Percentiles rank a stretch among this genome's conserved stretches.
These are phyloP conservation scores for Blera fallax DNA, from an alignment of 2,888 invertebrate species.

Conservation along the genomic window DNA sequence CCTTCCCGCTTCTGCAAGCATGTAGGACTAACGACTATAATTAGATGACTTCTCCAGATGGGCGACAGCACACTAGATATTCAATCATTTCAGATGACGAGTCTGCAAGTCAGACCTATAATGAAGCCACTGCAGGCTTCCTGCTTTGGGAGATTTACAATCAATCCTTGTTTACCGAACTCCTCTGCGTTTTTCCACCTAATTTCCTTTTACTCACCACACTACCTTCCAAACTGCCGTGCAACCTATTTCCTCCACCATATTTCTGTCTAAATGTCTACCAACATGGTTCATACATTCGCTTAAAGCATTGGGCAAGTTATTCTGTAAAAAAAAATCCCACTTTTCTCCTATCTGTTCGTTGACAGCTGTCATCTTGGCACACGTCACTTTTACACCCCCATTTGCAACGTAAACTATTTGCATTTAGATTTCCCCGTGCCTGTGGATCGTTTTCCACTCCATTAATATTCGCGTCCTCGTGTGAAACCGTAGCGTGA, in stretches of 20 bases:
- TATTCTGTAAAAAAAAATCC: neutral
- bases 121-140: too few relatives aligned
- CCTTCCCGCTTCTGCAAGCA: too few relatives aligned
- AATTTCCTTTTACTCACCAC: too few relatives aligned
- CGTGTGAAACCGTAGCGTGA: neutral
- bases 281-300: neutral
- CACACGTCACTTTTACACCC: conserved; percentile 54
- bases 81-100: too few relatives aligned
- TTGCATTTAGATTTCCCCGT: neutral
- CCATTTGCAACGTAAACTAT: conserved; percentile 30
- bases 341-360: neutral
- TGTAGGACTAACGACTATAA: too few relatives aligned
- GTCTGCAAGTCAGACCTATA: too few relatives aligned
- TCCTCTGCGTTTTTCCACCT: too few relatives aligned
- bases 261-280: neutral
- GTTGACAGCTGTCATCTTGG: conserved; percentile 11
- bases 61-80: too few relatives aligned
- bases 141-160: too few relatives aligned
- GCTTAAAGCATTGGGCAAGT: neutral
- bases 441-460: conserved; percentile 1
- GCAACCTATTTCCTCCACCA: neutral
- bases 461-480: conserved; percentile 4
- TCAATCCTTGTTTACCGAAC: too few relatives aligned
- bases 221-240: too few relatives aligned
- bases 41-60: too few relatives aligned